phyloP scores from a whole-genome alignment of 2,888 invertebrate genomes.

The Chrysolina oricalcia region DNA sequence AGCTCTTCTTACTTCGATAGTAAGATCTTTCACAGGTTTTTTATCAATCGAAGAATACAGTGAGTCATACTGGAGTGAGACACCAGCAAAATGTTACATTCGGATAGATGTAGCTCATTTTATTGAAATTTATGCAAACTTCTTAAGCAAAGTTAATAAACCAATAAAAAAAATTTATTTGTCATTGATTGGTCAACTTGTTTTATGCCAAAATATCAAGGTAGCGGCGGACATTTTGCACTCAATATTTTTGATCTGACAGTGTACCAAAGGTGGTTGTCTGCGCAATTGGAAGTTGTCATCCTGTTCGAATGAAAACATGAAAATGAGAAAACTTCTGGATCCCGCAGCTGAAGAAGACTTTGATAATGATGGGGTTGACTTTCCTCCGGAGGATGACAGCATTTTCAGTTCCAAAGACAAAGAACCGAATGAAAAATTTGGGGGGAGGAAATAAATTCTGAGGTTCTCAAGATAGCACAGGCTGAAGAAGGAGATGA shows the following conservation, averaged over 20 bases:
- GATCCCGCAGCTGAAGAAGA: constrained; percentile 1
- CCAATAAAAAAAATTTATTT: constrained; percentile 6
- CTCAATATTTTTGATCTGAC: constrained; percentile 2
- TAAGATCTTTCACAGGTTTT: too few relatives aligned
- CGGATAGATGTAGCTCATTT: constrained; percentile 31
- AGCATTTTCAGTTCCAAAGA: neutral
- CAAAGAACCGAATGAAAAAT: too few relatives aligned
- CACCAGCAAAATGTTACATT: constrained; percentile 17
- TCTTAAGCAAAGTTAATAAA: neutral
- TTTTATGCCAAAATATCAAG: too few relatives aligned
- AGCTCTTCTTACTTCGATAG: too few relatives aligned
- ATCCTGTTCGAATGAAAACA: neutral
- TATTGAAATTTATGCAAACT: constrained; percentile 31
- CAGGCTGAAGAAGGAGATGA: too few relatives aligned
- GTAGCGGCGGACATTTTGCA: constrained; percentile 21
- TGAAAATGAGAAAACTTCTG: constrained; percentile 11
- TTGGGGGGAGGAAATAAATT: too few relatives aligned
- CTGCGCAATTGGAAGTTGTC: too few relatives aligned
- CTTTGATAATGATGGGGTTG: neutral
- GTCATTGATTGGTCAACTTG: constrained; percentile 13
- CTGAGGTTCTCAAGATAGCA: too few relatives aligned
- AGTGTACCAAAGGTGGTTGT: constrained; percentile 6
- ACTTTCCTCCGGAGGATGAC: too few relatives aligned
- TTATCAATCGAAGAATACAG: too few relatives aligned
- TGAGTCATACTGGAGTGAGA: too few relatives aligned